Evolutionary conservation across 1,140 invertebrate genomes (phyloP).

Genomic region (Aphidius ervi): DNA sequence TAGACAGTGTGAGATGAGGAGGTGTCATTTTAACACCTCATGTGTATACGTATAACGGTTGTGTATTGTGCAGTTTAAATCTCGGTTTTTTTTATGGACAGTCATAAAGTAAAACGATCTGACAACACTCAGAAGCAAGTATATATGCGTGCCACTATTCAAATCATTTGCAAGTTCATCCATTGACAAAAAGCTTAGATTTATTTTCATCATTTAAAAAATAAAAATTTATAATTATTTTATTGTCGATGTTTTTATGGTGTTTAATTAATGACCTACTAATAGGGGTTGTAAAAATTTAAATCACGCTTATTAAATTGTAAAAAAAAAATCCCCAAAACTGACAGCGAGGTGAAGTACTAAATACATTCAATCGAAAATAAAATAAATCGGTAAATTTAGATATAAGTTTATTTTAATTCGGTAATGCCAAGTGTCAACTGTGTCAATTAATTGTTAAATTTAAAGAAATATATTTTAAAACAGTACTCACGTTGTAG

Average conservation of each 20-base stretch:
- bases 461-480: conserved; percentile 5
- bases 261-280: too few species aligned
- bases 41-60: conserved; percentile 31
- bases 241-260: too few species aligned
- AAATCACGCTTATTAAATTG: not conserved
- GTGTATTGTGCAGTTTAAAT: conserved; percentile 51
- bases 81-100: conserved; percentile 52
- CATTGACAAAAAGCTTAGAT: conserved; percentile 5
- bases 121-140: conserved; percentile 37
- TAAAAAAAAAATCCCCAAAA: too few species aligned
- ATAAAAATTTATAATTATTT: too few species aligned
- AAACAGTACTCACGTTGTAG: conserved; percentile 49
- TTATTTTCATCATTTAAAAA: too few species aligned
- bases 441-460: not conserved
- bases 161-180: conserved; percentile 20
- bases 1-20: too few species aligned
- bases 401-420: not conserved
- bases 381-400: too few species aligned
- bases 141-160: conserved; percentile 20
- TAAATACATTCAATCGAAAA: too few species aligned
- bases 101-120: conserved; percentile 52
- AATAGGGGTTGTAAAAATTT: not conserved
- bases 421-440: not conserved
- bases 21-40: too few species aligned
- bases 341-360: too few species aligned